These are phyloP conservation scores for Ariolimax columbianus DNA, from an alignment of 2,888 invertebrate species.

Conservation along the genomic window DNA sequence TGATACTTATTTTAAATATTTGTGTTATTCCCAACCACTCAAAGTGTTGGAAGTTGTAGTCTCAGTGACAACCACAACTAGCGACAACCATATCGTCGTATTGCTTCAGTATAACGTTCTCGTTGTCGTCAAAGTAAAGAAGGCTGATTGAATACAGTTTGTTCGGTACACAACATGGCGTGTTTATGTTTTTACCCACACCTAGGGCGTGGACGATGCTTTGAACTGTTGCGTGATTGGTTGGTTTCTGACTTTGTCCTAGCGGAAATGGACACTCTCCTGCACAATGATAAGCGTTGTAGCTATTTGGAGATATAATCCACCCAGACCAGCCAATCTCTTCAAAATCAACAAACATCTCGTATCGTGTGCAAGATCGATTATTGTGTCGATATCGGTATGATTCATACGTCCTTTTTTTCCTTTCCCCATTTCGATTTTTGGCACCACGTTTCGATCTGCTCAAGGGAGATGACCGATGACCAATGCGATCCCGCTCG, in stretches of 20 bases:
- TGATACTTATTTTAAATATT: too few relatives aligned
- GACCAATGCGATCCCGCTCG: conserved; percentile 41
- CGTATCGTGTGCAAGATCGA: conserved; percentile 71
- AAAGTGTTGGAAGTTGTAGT: too few relatives aligned
- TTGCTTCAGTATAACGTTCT: conserved; percentile 83
- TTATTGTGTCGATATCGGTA: conserved; percentile 64
- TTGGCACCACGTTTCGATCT: conserved; percentile 38
- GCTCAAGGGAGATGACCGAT: not conserved
- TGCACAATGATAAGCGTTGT: conserved; percentile 83
- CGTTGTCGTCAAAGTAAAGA: conserved; percentile 83
- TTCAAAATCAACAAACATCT: conserved; percentile 83
- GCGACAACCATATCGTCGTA: conserved; percentile 84
- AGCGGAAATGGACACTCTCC: conserved; percentile 82
- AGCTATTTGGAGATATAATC: conserved; percentile 83
- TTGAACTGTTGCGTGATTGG: conserved; percentile 84
- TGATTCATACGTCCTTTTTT: conserved; percentile 55
- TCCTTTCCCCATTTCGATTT: conserved; percentile 48
- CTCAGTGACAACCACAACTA: conserved; percentile 83
- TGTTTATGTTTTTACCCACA: conserved; percentile 78
- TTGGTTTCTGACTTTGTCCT: conserved; percentile 81
- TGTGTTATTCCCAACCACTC: too few relatives aligned
- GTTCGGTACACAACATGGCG: conserved; percentile 84
- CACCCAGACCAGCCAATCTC: conserved; percentile 83
- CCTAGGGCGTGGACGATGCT: conserved; percentile 81
- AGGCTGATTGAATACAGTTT: conserved; percentile 82